Conservation (phyloP, 2,113 vertebrate species). For the Setophaga kirtlandii region DNA sequence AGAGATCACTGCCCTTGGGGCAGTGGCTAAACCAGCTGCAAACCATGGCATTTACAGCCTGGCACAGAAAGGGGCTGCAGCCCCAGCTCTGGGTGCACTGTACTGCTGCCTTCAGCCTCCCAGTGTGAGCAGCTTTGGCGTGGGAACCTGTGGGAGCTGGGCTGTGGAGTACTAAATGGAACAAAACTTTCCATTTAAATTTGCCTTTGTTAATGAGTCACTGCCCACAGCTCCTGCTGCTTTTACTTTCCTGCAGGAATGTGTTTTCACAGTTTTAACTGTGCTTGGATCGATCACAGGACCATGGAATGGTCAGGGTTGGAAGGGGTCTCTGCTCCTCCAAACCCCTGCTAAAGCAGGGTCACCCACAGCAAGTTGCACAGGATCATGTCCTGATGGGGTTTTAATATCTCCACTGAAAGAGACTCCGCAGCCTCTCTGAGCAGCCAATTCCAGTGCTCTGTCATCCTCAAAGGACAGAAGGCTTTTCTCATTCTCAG, state of each 20-base stretch:
- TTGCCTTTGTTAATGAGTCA: constrained; percentile 20
- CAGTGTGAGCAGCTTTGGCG: fast-evolving
- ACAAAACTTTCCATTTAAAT: not conserved
- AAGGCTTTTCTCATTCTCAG: not conserved
- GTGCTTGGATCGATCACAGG: not conserved
- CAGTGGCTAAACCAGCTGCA: not conserved
- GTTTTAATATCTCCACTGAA: not conserved
- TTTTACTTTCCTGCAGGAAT: constrained; percentile 33
- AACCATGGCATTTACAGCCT: not conserved
- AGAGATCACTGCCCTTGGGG: not conserved
- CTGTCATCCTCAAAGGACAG: not conserved
- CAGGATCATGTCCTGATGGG: not conserved
- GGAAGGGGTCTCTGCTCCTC: not conserved
- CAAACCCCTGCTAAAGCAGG: not conserved
- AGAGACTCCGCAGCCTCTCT: not conserved
- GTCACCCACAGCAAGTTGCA: not conserved
- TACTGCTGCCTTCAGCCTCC: not conserved
- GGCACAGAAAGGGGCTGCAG: not conserved
- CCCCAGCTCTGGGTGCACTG: not conserved
- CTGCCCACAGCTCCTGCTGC: not conserved
- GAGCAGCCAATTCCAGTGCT: not conserved
- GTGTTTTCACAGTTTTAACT: not conserved
- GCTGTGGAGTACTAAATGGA: not conserved
- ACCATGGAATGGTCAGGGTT: not conserved
- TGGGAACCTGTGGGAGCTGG: not conserved